Base-by-base conservation (phyloP, 2,888 invertebrate genomes). In the Hydraecia micacea region DNA sequence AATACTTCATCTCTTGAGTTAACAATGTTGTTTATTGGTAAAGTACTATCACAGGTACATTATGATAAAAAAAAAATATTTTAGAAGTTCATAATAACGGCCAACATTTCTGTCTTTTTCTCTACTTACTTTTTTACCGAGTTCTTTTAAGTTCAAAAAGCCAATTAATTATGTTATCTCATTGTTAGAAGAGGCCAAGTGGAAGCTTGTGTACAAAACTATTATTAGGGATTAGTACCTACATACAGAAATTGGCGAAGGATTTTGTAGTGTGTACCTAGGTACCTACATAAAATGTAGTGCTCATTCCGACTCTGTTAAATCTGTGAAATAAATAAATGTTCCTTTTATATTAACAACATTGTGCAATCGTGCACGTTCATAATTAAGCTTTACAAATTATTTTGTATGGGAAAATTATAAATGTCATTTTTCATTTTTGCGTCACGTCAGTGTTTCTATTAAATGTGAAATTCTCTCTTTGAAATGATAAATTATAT, bases 91-190 rank as follows among this genome's bases (percentile, higher is more conserved):
- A 39, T 71, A 46, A 58, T 39, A 49, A 28, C 11, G 9, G 21
- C n/a, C 18, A 32, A 52, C 21, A 49, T 28, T 73, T 78, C 21
- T 62, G 77, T n/a, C 6, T 49, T 71, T 77, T 46, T 21, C 25
- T 32, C 15, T 46, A 68, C 39, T 18, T 46, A 15, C 18, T 69
- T 75, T 69, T 79, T 73, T 63, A 71, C 58, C 0, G 28, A 63
- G 60, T 65, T 81, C 25, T 74, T 70, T 65, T 69, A 21, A 67
- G n/a, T 62, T 67, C 25, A 52, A n/a, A 72, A 63, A 75, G 42
- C 28, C n/a, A 69, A 75, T 79, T 75, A 69, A 70, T 75, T 62
- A 62, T 39, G 21, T 39, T 42, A 73, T 58, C 36, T 79, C 15
- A 76, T 78, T 72, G 58, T 78, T 58, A 32, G 21, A 32, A 58